These are phyloP conservation scores for Isoperla grammatica DNA, from an alignment of 2,888 invertebrate genomes.

Conservation along the genomic window DNA sequence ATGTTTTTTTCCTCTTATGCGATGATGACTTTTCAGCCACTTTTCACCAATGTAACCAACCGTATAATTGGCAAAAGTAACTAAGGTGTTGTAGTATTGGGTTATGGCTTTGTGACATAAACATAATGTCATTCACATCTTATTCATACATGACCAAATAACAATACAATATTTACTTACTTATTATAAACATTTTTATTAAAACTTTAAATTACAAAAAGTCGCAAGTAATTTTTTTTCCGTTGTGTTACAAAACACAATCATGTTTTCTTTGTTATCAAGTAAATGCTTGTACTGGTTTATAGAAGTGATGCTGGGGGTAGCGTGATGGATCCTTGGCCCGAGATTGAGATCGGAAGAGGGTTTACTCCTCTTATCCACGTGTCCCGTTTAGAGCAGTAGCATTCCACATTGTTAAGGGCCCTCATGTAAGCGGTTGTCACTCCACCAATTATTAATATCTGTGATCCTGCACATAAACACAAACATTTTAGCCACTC, in stretches of 20 bases:
- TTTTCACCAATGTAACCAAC: too few species aligned
- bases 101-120: too few species aligned
- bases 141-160: too few species aligned
- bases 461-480: constrained; percentile 42
- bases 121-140: too few species aligned
- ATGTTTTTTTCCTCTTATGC: too few species aligned
- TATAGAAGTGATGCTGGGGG: constrained; percentile 40
- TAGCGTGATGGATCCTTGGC: constrained; percentile 47
- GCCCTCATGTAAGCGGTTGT: constrained; percentile 60
- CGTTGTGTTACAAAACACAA: background rate
- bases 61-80: too few species aligned
- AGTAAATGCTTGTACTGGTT: background rate
- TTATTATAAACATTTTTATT: too few species aligned
- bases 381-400: constrained; percentile 52
- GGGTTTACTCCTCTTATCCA: constrained; percentile 58
- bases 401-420: constrained; percentile 61
- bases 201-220: too few species aligned
- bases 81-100: too few species aligned
- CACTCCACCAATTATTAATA: constrained; percentile 60
- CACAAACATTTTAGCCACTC: background rate
- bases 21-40: too few species aligned
- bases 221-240: too few species aligned
- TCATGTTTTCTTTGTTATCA: background rate
- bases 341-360: constrained; percentile 59
- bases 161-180: too few species aligned